phyloP scores from a whole-genome alignment of 2,888 invertebrate species.

The Drosophila rubida region DNA sequence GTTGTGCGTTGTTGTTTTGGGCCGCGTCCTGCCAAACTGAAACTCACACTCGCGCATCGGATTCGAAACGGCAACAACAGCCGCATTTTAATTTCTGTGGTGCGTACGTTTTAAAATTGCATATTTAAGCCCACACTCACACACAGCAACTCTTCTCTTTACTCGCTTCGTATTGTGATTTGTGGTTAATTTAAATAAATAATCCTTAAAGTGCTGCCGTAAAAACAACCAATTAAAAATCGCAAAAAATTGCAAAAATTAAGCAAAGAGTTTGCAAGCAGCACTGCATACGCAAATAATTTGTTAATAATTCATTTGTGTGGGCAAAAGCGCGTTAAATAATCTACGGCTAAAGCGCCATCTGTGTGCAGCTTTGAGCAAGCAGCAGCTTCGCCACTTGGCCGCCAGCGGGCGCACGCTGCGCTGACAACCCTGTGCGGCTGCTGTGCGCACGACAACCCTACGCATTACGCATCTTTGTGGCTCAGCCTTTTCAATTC shows the following conservation, averaged over 20 bases:
- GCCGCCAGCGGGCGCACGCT: constrained; percentile 43
- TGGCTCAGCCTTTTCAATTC: constrained; percentile 3
- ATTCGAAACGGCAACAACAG: constrained; percentile 55
- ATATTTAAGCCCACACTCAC: not conserved
- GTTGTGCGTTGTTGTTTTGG: constrained; percentile 45
- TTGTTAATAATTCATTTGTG: not conserved
- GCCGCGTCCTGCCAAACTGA: constrained; percentile 57
- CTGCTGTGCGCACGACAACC: constrained; percentile 29
- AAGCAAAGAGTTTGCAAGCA: not conserved
- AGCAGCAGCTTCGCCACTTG: fast-evolving
- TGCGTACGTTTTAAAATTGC: constrained; percentile 60
- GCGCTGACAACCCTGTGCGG: constrained; percentile 35
- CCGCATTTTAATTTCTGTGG: constrained; percentile 74
- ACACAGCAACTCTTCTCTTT: no score
- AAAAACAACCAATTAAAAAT: not conserved
- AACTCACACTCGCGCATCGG: constrained; percentile 67
- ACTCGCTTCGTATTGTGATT: constrained; percentile 71
- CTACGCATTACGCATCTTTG: constrained; percentile 38
- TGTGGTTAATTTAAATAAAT: constrained; percentile 78
- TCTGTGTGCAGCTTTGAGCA: constrained; percentile 18
- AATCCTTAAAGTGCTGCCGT: constrained; percentile 63
- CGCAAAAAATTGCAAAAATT: not conserved
- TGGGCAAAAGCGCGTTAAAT: constrained; percentile 5
- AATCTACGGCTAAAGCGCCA: constrained; percentile 30
- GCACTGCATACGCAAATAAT: not conserved